phyloP scores from a whole-genome alignment of 1,140 invertebrate genomes.

The Tenebrio molitor region DNA sequence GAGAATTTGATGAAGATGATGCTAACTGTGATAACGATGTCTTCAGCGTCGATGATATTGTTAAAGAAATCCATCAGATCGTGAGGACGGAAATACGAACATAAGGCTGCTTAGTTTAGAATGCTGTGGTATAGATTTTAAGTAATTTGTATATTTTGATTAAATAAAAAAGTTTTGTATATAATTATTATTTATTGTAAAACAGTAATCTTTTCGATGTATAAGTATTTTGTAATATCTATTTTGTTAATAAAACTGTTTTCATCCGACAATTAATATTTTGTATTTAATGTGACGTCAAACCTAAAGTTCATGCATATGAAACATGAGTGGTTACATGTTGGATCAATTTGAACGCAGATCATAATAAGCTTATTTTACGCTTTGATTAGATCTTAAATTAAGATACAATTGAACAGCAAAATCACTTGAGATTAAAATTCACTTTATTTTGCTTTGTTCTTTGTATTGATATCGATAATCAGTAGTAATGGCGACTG shows the following conservation, averaged over 20 bases:
- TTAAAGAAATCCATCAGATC: slow-evolving; percentile 11
- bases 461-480: background rate
- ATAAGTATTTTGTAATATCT: background rate
- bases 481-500: background rate
- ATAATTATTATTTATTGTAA: slow-evolving; percentile 29
- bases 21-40: slow-evolving; percentile 18
- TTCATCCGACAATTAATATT: background rate
- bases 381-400: slow-evolving; percentile 22
- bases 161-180: background rate
- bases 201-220: too few species aligned
- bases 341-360: background rate
- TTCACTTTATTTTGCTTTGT: slow-evolving; percentile 2
- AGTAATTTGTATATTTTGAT: background rate
- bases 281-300: slow-evolving; percentile 3
- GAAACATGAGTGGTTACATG: background rate
- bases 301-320: background rate
- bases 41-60: slow-evolving; percentile 12
- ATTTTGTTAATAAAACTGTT: slow-evolving; percentile 29
- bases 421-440: slow-evolving; percentile 12
- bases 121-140: background rate
- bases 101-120: background rate
- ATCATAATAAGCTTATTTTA: slow-evolving; percentile 12
- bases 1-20: background rate
- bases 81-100: slow-evolving; percentile 1
- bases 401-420: slow-evolving; percentile 21